Percentiles rank a stretch among this genome's conserved stretches.
phyloP scores from a whole-genome alignment of 2,797 vertebrate genomes.

The Tragelaphus oryx region DNA sequence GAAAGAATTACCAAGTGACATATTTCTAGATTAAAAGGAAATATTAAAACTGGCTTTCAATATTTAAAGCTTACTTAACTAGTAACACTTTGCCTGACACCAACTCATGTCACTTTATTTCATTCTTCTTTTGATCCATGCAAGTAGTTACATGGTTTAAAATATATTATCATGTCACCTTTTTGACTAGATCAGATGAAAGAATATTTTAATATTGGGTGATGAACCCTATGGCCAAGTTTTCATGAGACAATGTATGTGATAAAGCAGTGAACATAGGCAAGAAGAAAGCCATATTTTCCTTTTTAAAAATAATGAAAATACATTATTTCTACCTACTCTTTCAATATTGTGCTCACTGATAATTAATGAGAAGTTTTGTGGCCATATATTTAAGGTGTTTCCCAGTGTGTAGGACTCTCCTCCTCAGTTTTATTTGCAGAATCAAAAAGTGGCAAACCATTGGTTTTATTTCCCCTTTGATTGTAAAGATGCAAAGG shows the following conservation, averaged over 20 bases:
- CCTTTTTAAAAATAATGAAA: slow-evolving; percentile 35
- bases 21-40: slow-evolving; percentile 86
- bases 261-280: slow-evolving; percentile 62
- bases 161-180: slow-evolving; percentile 83
- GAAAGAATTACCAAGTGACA: slow-evolving; percentile 77
- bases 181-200: slow-evolving; percentile 81
- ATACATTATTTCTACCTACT: slow-evolving; percentile 48
- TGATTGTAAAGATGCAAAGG: slow-evolving; percentile 58
- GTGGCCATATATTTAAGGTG: slow-evolving; percentile 13
- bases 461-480: slow-evolving; percentile 6
- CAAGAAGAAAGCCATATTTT: slow-evolving; percentile 27
- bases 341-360: slow-evolving; percentile 35
- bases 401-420: not conserved
- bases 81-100: slow-evolving; percentile 82
- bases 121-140: slow-evolving; percentile 85
- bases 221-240: slow-evolving; percentile 73
- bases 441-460: slow-evolving; percentile 39
- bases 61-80: slow-evolving; percentile 88
- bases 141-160: slow-evolving; percentile 84
- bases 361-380: slow-evolving; percentile 64
- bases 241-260: slow-evolving; percentile 68
- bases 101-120: slow-evolving; percentile 83
- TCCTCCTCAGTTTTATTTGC: slow-evolving; percentile 59
- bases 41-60: slow-evolving; percentile 86
- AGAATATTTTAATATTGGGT: slow-evolving; percentile 78